Conservation (phyloP, 1,140 invertebrate genomes). For the Drosophila triauraria region DNA sequence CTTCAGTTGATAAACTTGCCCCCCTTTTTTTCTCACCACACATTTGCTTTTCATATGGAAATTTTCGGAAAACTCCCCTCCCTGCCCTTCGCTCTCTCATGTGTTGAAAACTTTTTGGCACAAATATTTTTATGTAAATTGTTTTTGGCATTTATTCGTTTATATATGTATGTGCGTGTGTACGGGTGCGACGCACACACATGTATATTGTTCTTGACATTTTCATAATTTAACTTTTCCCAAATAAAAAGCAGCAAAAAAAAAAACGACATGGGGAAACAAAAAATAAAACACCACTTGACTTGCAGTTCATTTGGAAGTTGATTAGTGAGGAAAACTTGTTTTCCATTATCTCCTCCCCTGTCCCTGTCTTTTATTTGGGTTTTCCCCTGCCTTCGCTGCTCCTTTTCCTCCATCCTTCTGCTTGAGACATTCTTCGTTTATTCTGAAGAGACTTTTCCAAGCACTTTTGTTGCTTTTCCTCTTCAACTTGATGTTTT, state of each 20-base stretch:
- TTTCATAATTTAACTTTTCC: constrained; percentile 80
- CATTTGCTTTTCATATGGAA: constrained; percentile 74
- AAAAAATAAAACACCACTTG: constrained; percentile 17
- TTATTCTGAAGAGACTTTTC: constrained; percentile 46
- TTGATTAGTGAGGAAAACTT: constrained; percentile 59
- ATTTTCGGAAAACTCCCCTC: constrained; percentile 40
- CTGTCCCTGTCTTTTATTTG: constrained; percentile 6
- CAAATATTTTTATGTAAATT: constrained; percentile 83
- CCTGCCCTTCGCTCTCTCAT: not conserved
- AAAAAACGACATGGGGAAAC: not conserved
- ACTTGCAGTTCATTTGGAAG: constrained; percentile 58
- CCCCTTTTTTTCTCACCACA: constrained; percentile 21
- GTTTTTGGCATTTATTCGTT: constrained; percentile 79
- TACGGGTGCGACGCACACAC: constrained; percentile 8
- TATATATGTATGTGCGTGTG: constrained; percentile 39
- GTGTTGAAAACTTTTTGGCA: constrained; percentile 72
- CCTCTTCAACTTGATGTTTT: constrained; percentile 35
- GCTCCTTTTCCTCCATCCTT: not conserved
- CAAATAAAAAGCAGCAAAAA: not conserved
- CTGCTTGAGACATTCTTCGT: constrained; percentile 44
- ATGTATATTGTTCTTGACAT: constrained; percentile 57
- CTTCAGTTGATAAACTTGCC: constrained; percentile 78
- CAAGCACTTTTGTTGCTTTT: constrained; percentile 38
- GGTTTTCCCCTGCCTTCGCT: not conserved
- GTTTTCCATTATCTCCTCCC: constrained; percentile 21